phyloP scores from a whole-genome alignment of 2,888 invertebrate genomes.

The Microctonus brassicae region DNA sequence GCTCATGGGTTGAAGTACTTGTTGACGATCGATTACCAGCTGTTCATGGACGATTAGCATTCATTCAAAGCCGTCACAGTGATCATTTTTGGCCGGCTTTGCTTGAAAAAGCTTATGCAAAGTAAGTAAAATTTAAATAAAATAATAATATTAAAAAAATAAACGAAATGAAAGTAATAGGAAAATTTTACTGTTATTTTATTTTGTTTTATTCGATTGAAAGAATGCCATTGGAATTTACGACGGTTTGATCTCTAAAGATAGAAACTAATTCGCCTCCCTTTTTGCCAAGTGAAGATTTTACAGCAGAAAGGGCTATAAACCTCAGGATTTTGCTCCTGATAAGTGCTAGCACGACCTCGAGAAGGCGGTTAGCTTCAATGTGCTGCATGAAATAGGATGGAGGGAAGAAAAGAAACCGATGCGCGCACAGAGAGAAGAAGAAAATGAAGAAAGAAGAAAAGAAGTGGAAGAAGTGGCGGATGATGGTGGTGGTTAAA shows the following conservation, averaged over 20 bases:
- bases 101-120: conserved; percentile 93
- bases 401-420: conserved; percentile 42
- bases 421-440: neutral
- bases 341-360: conserved; percentile 45
- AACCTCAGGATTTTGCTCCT: conserved; percentile 34
- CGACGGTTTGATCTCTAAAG: conserved; percentile 19
- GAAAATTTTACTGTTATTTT: neutral
- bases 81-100: conserved; percentile 92
- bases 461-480: neutral
- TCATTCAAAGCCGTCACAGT: conserved; percentile 84
- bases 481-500: neutral
- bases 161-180: neutral
- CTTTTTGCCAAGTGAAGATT: conserved; percentile 5
- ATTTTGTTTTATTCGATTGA: neutral
- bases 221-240: neutral
- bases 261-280: conserved; percentile 8
- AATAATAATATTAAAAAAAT: neutral
- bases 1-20: conserved; percentile 90
- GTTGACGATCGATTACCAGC: conserved; percentile 92
- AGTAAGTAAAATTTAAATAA: conserved; percentile 80
- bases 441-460: conserved; percentile 19
- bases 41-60: conserved; percentile 87
- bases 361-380: conserved; percentile 42
- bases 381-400: neutral
- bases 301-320: conserved; percentile 29